Evolutionary conservation across 2,888 invertebrate species (phyloP), one percentile per base, ranked within the genome.

Genomic region (Zeuzera pyrina): DNA sequence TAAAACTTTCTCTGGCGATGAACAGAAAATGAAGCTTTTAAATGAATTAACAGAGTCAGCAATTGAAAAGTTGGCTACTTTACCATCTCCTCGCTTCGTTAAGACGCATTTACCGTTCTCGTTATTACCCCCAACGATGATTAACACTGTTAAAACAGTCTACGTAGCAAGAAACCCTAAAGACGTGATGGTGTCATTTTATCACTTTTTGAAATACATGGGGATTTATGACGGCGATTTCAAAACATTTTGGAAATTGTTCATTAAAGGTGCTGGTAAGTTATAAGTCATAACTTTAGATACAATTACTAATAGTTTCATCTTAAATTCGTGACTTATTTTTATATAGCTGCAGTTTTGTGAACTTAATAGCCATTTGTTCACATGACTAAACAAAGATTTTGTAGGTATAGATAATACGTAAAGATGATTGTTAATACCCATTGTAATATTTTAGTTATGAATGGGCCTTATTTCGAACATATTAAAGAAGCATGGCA

Each of bases 151-250:
- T 12, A 64, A 91, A 87, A 76, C 94, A 12, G 87, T 95, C 28
- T 95, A 95, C 54, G 89, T 95, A 0, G 91, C 92, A 0, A 84
- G 95, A 33, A 93, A 95, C 69, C 94, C 95, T 0, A 91, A 93
- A 61, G 95, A 95, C 62, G 92, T 93, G 0, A 89, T 88, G 0
- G 91, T 94, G 0, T 95, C 95, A 0, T 94, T 88, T 65, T 95
- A 90, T 53, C 89, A 93, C 60, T 85, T 94, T 29, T 92, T 92
- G 61, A 83, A 88, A 30, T 66, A 89, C 1, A 88, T 89, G 43
- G 84, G 86, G 31, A 91, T 90, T 0, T 89, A 90, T 53, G 91
- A 90, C 0, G 88, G 90, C 4, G 88, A 90, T 51, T 91, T 91
- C 44, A 78, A 85, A 44, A 86, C 85, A 15, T 92, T 87, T 52